phyloP scores from a whole-genome alignment of 2,888 invertebrate genomes.

The Heteromyza rotundicornis region DNA sequence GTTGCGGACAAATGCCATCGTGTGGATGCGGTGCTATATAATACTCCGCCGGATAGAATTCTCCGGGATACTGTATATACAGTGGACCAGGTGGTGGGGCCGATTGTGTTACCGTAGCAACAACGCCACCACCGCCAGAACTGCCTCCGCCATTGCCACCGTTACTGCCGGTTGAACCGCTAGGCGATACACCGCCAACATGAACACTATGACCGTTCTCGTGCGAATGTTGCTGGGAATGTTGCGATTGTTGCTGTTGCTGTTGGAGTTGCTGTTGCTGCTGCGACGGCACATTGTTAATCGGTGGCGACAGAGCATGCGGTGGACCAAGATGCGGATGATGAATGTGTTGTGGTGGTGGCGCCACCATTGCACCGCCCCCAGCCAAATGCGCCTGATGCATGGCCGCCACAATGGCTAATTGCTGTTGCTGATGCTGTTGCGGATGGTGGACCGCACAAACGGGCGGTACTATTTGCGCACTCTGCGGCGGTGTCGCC shows the following conservation, averaged over 20 bases:
- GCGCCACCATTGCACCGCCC: constrained; percentile 27
- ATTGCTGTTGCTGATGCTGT: constrained; percentile 56
- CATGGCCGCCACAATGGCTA: constrained; percentile 58
- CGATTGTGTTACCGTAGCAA: constrained; percentile 39
- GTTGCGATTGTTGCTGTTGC: constrained; percentile 36
- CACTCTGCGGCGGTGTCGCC: constrained; percentile 53
- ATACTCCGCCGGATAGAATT: constrained; percentile 61
- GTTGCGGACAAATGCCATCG: constrained; percentile 67
- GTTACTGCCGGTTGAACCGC: constrained; percentile 39
- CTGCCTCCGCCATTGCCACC: constrained; percentile 33
- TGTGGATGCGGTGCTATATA: constrained; percentile 61
- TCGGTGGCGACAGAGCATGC: constrained; percentile 17
- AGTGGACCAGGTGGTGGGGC: constrained; percentile 52
- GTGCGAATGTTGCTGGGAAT: constrained; percentile 34
- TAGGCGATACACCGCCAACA: constrained; percentile 35
- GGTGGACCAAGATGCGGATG: constrained; percentile 38
- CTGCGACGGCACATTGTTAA: too few species aligned
- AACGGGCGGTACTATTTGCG: constrained; percentile 56
- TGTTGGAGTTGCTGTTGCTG: constrained; percentile 31
- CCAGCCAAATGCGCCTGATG: constrained; percentile 46
- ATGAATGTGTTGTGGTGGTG: constrained; percentile 38
- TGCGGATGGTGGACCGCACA: constrained; percentile 53
- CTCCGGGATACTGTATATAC: constrained; percentile 60
- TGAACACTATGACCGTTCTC: constrained; percentile 47
- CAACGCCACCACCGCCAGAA: constrained; percentile 47